Percentiles rank a stretch among this genome's conserved stretches.
These are phyloP conservation scores for Stichopus horrens DNA, from an alignment of 53 echinoderm and acorn worm genomes.

Conservation along the genomic window DNA sequence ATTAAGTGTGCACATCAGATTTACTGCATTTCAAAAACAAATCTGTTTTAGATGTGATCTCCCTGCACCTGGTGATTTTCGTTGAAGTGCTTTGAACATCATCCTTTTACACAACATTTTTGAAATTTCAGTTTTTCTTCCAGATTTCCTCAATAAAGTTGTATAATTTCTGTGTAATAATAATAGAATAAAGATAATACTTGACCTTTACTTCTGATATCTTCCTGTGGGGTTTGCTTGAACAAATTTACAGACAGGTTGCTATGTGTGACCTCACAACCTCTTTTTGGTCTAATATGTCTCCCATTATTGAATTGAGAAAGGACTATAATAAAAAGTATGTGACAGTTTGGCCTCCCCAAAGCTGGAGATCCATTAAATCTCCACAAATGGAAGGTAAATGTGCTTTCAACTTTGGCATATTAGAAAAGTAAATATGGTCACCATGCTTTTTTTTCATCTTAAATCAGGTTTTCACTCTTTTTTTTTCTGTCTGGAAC, in stretches of 20 bases:
- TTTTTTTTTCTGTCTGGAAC: background rate
- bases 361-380: slow-evolving; percentile 37
- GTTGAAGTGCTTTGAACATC: too few relatives aligned
- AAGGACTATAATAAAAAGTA: slow-evolving; percentile 15
- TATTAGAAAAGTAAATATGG: slow-evolving; percentile 41
- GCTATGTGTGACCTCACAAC: slow-evolving; percentile 36
- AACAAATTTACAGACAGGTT: slow-evolving; percentile 44
- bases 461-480: slow-evolving; percentile 20
- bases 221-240: slow-evolving; percentile 37
- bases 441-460: slow-evolving; percentile 2
- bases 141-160: background rate
- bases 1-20: too few relatives aligned
- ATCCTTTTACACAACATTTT: too few relatives aligned
- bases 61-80: too few relatives aligned
- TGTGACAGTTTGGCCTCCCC: slow-evolving; percentile 46
- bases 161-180: background rate
- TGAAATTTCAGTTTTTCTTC: background rate
- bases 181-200: background rate
- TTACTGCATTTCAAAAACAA: too few relatives aligned
- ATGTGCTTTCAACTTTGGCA: slow-evolving; percentile 29
- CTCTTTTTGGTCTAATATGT: slow-evolving; percentile 5
- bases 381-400: slow-evolving; percentile 39
- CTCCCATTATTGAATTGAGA: background rate
- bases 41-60: too few relatives aligned
- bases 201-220: slow-evolving; percentile 30